Evolutionary conservation across 2,113 vertebrate species (phyloP).

Genomic region (Solea senegalensis): DNA sequence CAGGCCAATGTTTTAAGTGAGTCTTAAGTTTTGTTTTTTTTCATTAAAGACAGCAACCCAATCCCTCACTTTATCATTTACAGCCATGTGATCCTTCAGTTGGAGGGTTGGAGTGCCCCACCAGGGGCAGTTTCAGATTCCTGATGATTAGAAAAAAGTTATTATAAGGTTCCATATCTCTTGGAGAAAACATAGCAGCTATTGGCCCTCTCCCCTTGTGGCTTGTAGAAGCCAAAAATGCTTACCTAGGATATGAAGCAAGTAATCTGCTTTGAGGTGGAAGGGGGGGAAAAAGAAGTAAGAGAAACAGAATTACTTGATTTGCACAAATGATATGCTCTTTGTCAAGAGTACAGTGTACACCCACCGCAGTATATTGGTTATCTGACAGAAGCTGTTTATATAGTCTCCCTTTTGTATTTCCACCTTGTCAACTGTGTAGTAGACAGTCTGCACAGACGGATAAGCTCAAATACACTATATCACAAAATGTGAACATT

Average conservation of each 20-base stretch:
- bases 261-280: conserved; percentile 32
- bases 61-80: conserved; percentile 3
- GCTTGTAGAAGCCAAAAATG: conserved; percentile 30
- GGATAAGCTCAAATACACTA: conserved; percentile 63
- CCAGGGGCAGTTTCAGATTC: conserved; percentile 36
- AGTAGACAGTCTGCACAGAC: conserved; percentile 52
- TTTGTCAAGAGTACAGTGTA: neutral
- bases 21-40: too few species aligned
- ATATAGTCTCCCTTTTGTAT: conserved; percentile 49
- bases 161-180: conserved; percentile 23
- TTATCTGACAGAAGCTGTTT: conserved; percentile 53
- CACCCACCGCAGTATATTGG: conserved; percentile 41
- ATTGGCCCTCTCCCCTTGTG: conserved; percentile 11
- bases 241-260: conserved; percentile 37
- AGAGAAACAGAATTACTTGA: conserved; percentile 18
- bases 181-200: conserved; percentile 22
- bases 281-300: neutral
- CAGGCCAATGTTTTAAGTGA: too few species aligned
- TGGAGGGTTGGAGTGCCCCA: conserved; percentile 27
- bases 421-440: conserved; percentile 53
- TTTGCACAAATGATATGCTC: conserved; percentile 40
- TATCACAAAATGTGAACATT: conserved; percentile 48
- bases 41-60: neutral
- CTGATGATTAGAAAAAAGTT: conserved; percentile 41
- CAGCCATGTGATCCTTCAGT: conserved; percentile 7